Percentiles rank a stretch among this genome's conserved stretches.
Evolutionary conservation across 2,888 invertebrate species (phyloP).

Genomic region (Metellina segmentata): DNA sequence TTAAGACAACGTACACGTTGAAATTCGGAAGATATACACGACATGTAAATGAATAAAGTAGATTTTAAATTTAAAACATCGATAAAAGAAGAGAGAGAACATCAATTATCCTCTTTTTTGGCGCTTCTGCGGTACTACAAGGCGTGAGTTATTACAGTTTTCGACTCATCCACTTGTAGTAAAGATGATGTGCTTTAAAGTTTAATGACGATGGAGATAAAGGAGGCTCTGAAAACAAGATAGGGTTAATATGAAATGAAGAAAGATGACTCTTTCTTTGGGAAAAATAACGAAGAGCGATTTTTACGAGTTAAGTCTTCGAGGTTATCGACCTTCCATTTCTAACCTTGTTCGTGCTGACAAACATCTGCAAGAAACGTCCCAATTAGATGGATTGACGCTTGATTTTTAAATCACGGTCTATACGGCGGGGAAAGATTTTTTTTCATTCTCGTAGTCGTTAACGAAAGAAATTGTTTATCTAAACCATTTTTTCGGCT

Average conservation of each 20-base stretch:
- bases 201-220: neutral
- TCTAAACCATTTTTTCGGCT: neutral
- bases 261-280: neutral
- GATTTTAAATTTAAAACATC: too few species aligned
- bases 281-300: constrained; percentile 16
- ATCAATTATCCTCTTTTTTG: too few species aligned
- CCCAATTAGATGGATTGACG: constrained; percentile 52
- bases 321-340: constrained; percentile 54
- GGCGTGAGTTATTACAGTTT: neutral
- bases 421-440: constrained; percentile 1
- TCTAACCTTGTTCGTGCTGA: neutral
- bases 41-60: too few species aligned
- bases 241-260: neutral
- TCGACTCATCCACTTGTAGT: constrained; percentile 7
- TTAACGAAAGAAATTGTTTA: constrained; percentile 22
- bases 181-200: neutral
- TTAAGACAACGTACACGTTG: too few species aligned
- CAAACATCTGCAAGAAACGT: constrained; percentile 7
- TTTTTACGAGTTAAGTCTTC: constrained; percentile 21
- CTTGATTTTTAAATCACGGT: neutral
- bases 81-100: too few species aligned
- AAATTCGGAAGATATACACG: too few species aligned
- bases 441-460: neutral
- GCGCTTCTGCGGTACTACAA: neutral
- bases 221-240: too few species aligned